These are phyloP conservation scores for Strigamia crassipes DNA, from an alignment of 2,888 invertebrate species.

Conservation along the genomic window DNA sequence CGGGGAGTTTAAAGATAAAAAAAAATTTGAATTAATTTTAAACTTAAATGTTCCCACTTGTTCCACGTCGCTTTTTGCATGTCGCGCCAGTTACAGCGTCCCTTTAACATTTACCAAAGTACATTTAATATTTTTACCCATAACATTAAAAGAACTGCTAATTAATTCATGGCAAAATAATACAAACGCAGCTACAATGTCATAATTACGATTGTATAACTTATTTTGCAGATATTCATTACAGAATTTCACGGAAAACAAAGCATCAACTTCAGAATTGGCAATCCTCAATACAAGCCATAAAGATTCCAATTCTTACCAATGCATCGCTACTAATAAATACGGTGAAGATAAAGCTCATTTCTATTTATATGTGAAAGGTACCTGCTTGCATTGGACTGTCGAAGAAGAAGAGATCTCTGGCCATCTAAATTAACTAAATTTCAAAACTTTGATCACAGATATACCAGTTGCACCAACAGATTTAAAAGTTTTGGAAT, in stretches of 20 bases:
- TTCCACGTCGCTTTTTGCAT: too few species aligned
- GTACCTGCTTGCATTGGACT: not conserved
- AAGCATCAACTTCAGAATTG: not conserved
- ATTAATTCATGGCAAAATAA: too few species aligned
- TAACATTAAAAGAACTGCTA: too few species aligned
- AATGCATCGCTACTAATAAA: constrained; percentile 19
- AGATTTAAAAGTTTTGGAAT: constrained; percentile 20
- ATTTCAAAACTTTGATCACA: not conserved
- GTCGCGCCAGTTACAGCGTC: too few species aligned
- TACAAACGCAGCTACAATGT: not conserved
- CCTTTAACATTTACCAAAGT: not conserved
- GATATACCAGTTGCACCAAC: constrained; percentile 12
- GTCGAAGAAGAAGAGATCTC: too few species aligned
- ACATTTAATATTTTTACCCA: too few species aligned
- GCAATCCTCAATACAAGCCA: not conserved
- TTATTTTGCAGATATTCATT: not conserved
- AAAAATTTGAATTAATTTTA: too few species aligned
- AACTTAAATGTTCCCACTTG: too few species aligned
- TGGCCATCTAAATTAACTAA: not conserved
- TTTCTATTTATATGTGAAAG: not conserved
- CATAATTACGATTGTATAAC: not conserved
- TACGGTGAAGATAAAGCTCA: not conserved
- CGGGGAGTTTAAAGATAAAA: too few species aligned
- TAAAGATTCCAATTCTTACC: constrained; percentile 20
- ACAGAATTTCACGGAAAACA: not conserved